phyloP scores from a whole-genome alignment of 2,797 vertebrate genomes.

The Stomatorhinus walkeri region DNA sequence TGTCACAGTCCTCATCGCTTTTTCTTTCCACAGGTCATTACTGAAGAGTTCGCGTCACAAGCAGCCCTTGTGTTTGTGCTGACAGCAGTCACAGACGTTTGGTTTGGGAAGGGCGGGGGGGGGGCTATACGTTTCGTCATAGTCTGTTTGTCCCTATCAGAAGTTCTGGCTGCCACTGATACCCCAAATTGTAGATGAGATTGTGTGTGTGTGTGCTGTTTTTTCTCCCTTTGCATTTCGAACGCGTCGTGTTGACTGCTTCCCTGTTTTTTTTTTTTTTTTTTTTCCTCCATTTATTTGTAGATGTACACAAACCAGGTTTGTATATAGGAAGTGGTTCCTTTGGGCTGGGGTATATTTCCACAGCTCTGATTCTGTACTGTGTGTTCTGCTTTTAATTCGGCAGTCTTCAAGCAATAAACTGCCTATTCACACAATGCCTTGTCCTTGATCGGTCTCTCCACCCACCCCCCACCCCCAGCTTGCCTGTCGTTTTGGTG shows the following conservation, averaged over 20 bases:
- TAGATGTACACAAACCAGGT: constrained; percentile 1
- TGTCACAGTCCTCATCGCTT: neutral
- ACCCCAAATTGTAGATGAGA: neutral
- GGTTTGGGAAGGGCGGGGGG: neutral
- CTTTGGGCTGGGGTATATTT: neutral
- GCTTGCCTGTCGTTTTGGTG: neutral
- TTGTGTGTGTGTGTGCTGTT: neutral
- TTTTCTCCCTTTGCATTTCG: neutral
- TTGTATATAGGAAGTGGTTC: neutral
- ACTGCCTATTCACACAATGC: constrained; percentile 33
- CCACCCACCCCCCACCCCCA: neutral
- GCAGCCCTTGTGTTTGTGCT: neutral
- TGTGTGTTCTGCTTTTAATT: constrained; percentile 31
- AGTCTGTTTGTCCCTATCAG: neutral
- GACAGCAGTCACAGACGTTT: neutral
- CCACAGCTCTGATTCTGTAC: neutral
- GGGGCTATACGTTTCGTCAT: neutral
- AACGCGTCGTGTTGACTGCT: neutral
- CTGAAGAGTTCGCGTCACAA: constrained; percentile 34
- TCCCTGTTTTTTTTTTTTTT: neutral
- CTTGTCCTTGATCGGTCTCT: constrained; percentile 18
- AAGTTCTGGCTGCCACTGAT: neutral
- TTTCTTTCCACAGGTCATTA: constrained; percentile 56
- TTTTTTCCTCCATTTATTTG: neutral
- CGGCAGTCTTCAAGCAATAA: constrained; percentile 37